Percentiles rank a stretch among this genome's conserved stretches.
Conservation (phyloP, 2,888 invertebrate genomes). For the Tethea ocularis region DNA sequence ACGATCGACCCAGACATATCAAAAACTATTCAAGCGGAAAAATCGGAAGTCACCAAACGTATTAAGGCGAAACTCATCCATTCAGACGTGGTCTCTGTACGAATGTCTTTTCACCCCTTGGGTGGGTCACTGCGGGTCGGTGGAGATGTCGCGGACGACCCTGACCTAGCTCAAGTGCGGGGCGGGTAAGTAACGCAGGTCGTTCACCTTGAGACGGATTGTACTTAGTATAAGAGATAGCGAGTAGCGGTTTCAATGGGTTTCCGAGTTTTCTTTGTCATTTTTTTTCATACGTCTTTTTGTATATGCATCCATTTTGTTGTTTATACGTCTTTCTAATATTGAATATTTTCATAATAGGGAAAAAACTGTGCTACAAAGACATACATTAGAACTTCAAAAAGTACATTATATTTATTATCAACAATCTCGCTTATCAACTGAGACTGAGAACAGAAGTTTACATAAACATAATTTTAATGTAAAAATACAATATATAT, state of each 20-base stretch:
- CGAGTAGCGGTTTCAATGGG: slow-evolving; percentile 30
- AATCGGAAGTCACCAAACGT: slow-evolving; percentile 60
- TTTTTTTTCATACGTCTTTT: not conserved
- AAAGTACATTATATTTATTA: too few species aligned
- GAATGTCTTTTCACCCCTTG: slow-evolving; percentile 21
- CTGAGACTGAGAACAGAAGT: too few species aligned
- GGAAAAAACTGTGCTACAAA: too few species aligned
- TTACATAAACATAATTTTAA: too few species aligned
- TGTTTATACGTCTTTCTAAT: too few species aligned
- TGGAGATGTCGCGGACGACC: slow-evolving; percentile 68
- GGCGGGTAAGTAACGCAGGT: slow-evolving; percentile 71
- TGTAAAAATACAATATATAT: not conserved
- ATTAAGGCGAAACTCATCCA: slow-evolving; percentile 56
- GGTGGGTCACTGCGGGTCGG: slow-evolving; percentile 55
- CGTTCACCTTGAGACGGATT: slow-evolving; percentile 79
- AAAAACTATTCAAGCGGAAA: slow-evolving; percentile 79
- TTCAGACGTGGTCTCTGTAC: slow-evolving; percentile 35
- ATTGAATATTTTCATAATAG: too few species aligned
- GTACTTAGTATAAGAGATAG: slow-evolving; percentile 50
- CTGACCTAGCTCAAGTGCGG: slow-evolving; percentile 80
- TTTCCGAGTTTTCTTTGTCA: too few species aligned
- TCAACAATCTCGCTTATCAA: too few species aligned
- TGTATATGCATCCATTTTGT: too few species aligned
- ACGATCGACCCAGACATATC: slow-evolving; percentile 62
- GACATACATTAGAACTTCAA: too few species aligned